Evolutionary conservation across 2,888 invertebrate genomes (phyloP).

Genomic region (Aplocera efformata): DNA sequence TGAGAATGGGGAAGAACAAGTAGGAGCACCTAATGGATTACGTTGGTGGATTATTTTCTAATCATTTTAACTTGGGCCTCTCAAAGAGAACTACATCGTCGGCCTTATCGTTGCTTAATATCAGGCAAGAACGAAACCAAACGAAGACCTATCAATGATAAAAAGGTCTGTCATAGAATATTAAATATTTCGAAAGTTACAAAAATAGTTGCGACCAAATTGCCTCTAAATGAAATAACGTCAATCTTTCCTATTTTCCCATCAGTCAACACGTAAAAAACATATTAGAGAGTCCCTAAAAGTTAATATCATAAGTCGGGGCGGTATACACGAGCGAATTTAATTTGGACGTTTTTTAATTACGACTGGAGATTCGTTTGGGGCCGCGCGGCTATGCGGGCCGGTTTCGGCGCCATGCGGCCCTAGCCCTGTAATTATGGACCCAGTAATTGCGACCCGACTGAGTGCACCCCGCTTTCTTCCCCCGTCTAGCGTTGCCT

Average conservation of each 20-base stretch:
- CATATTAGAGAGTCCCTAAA: conserved; percentile 76
- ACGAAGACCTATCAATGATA: too few species aligned
- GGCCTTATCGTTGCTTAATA: too few species aligned
- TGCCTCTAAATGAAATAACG: conserved; percentile 28
- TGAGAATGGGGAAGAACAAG: too few species aligned
- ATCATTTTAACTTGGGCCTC: too few species aligned
- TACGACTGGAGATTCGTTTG: conserved; percentile 71
- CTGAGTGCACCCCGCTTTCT: conserved; percentile 53
- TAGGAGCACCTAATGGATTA: too few species aligned
- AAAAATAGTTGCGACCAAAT: conserved; percentile 24
- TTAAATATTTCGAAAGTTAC: conserved; percentile 5
- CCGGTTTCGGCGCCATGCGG: conserved; percentile 74
- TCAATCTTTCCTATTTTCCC: conserved; percentile 47
- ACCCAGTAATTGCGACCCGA: conserved; percentile 74
- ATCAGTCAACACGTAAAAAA: conserved; percentile 51
- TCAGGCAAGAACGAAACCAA: too few species aligned
- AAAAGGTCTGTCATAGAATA: too few species aligned
- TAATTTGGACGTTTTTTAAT: conserved; percentile 80
- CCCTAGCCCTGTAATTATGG: conserved; percentile 78
- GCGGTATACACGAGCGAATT: conserved; percentile 75
- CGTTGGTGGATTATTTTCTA: too few species aligned
- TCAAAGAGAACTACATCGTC: too few species aligned
- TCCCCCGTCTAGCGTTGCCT: conserved; percentile 52
- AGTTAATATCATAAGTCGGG: conserved; percentile 76
- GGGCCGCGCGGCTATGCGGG: conserved; percentile 29